Evolutionary conservation across 2,797 vertebrate species (phyloP), one percentile per base, ranked within the genome.

Genomic region (Pantherophis alleghaniensis): DNA sequence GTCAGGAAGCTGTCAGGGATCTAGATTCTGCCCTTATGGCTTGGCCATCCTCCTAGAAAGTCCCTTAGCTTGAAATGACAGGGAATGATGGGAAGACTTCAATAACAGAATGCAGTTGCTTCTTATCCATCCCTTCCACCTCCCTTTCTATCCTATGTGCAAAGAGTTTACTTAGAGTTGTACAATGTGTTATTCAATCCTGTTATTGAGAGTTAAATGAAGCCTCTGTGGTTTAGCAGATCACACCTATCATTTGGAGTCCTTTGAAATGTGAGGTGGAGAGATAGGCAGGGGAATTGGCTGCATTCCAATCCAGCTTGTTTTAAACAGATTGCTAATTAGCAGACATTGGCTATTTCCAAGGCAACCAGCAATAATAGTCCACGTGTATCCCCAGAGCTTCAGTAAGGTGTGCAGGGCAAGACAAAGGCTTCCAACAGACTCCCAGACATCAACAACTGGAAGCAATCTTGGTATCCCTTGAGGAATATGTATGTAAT

Each of bases 251-350:
- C 93, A 63, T 86, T 86, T 74, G 26, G 55, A 89, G 55, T 89
- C 66, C 56, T 89, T 89, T 90, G 83, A 90, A 90, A 93, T 87
- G 59, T 56, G 61, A 93, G 60, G 61, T 90, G 26, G 66, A 69
- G 79, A 47, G 26, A 83, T 56, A 90, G 59, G 88, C 42, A 93
- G 59, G 16, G 47, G 3, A 66, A 51, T 91, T 91, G 87, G 90
- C 90, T 57, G 69, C 69, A 56, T 83, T 93, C 69, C 93, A 91
- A 89, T 89, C 51, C 59, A 47, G 59, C 83, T 51, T 10, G 26
- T 89, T 91, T 88, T 93, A 89, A 93, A 91, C 87, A 86, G 87
- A 93, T 56, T 93, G 87, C 55, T 91, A 91, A 93, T 93, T 86
- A 91, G 93, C 87, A 91, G 66, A 86, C 69, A n/a, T 51, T 66